phyloP scores from a whole-genome alignment of 2,113 vertebrate genomes.

The Columba janthina region DNA sequence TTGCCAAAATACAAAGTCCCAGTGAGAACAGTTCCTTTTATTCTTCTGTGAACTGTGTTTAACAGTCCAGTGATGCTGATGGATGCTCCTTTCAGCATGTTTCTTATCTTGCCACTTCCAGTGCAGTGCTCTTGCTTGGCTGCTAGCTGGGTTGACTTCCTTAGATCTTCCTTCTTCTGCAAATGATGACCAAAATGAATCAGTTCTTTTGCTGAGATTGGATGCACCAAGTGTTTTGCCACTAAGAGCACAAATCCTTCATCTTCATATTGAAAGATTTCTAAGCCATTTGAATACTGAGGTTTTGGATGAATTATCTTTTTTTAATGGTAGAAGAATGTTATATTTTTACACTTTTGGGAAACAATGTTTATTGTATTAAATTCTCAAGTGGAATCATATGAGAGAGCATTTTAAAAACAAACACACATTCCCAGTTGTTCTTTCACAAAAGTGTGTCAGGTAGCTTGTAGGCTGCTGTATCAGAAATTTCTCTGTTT shows the following conservation, averaged over 20 bases:
- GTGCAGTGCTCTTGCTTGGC: neutral
- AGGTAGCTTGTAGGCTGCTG: neutral
- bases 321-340: slow-evolving; percentile 26
- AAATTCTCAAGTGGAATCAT: slow-evolving; percentile 29
- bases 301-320: neutral
- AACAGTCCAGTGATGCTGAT: neutral
- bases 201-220: neutral
- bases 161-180: neutral
- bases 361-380: slow-evolving; percentile 46
- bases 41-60: neutral
- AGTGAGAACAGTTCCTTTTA: neutral
- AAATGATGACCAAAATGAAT: neutral
- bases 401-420: neutral
- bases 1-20: neutral
- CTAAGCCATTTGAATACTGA: slow-evolving; percentile 4
- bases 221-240: neutral
- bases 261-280: neutral
- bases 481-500: neutral
- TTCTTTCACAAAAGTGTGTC: neutral
- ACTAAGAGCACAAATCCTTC: neutral
- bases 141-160: neutral
- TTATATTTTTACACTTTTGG: neutral
- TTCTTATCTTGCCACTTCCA: neutral
- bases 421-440: neutral
- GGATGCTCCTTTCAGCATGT: neutral